Base-by-base conservation (phyloP, 2,113 vertebrate species). In the Xenopus borealis region DNA sequence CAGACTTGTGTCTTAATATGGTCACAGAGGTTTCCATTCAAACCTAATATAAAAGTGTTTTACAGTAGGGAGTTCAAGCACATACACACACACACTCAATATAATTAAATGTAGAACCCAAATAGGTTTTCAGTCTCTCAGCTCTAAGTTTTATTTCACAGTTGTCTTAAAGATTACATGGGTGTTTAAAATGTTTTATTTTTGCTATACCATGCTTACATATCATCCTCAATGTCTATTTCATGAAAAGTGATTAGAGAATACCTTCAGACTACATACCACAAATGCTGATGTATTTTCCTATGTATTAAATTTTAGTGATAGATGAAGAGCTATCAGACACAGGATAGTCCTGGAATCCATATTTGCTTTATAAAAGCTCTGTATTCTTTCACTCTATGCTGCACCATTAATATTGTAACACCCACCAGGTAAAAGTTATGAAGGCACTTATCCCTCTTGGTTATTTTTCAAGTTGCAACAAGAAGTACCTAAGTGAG, bases 391-490 rank as follows among this genome's bases (percentile, higher is more conserved):
- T n/a, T 20, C 53, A 84, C 61, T 11, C 46, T 66, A 72, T 45
- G 7, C 45, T 47, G 66, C 70, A 19, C 55, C 55, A 71, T 78
- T 47, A 0, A 1, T 78, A 76, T n/a, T 72, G 66, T 59, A 19
- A 50, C 44, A 46, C 16, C 27, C 79, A 19, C 59, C 67, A 20
- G 74, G 62, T 68, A 76, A 14, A 2, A 79, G 83, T 69, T 66
- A 14, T 64, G n/a, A 65, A 66, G 17, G 72, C 57, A 0, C 18
- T 52, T 81, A 16, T 71, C 72, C 40, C 0, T 44, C 1, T 7
- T 59, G 3, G 17, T 69, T 20, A 45, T 71, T 67, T 79, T 78
- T 19, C 69, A 78, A 79, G 72, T 81, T 66, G 47, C 63, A 77
- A 16, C 59, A 71, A 33, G 18, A 20, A 79, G 7, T 69, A 3